phyloP scores from a whole-genome alignment of 2,888 invertebrate species.

The Hirtodrosophila trivittata region DNA sequence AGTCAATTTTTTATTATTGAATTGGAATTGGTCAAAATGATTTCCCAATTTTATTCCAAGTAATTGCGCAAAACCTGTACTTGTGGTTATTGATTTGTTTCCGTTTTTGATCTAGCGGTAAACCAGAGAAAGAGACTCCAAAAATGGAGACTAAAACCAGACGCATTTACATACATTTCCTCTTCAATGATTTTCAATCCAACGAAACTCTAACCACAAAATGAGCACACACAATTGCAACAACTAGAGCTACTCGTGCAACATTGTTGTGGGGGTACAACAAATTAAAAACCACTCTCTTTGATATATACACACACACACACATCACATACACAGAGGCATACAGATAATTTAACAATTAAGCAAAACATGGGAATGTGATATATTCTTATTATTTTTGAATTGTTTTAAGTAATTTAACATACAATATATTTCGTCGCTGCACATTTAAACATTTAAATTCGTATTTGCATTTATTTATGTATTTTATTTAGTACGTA shows the following conservation, averaged over 20 bases:
- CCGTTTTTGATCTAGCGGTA: slow-evolving; percentile 22
- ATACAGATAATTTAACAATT: slow-evolving; percentile 50
- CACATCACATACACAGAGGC: slow-evolving; percentile 3
- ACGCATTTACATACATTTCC: slow-evolving; percentile 26
- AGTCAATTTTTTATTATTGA: too few species aligned
- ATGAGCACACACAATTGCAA: slow-evolving; percentile 35
- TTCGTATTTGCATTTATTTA: slow-evolving; percentile 46
- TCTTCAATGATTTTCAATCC: slow-evolving; percentile 25
- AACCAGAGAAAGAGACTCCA: slow-evolving; percentile 1
- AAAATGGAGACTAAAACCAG: slow-evolving; percentile 27
- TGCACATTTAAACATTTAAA: slow-evolving; percentile 52
- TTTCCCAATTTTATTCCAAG: background rate
- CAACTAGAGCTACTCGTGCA: slow-evolving; percentile 19
- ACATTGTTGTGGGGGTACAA: slow-evolving; percentile 40
- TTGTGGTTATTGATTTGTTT: background rate
- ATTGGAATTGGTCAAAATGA: background rate
- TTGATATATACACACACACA: slow-evolving; percentile 16
- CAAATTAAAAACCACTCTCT: slow-evolving; percentile 52
- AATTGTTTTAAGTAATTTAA: slow-evolving; percentile 53
- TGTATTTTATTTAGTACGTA: slow-evolving; percentile 41
- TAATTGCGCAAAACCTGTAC: background rate
- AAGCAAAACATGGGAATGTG: slow-evolving; percentile 46
- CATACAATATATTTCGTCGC: slow-evolving; percentile 54
- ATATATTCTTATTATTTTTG: background rate
- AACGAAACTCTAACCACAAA: slow-evolving; percentile 42